These are phyloP conservation scores for Lophotriccus pileatus DNA, from an alignment of 2,797 vertebrate genomes.

Conservation along the genomic window DNA sequence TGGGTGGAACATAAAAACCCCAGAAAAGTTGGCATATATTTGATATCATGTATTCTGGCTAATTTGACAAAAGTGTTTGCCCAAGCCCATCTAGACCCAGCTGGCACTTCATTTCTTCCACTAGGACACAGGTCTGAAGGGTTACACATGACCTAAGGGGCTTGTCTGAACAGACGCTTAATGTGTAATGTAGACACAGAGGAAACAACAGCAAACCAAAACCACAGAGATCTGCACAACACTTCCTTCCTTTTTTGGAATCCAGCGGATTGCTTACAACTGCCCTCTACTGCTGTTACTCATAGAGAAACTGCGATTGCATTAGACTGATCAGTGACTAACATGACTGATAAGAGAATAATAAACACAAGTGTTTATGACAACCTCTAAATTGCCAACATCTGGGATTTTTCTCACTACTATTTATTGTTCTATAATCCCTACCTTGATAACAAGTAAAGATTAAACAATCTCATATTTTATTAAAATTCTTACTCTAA, in stretches of 20 bases:
- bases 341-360: not conserved
- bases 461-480: not conserved
- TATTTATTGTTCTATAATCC: not conserved
- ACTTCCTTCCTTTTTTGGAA: not conserved
- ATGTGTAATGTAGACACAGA: not conserved
- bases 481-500: not conserved
- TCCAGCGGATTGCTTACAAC: not conserved
- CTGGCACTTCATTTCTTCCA: not conserved
- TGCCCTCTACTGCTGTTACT: not conserved
- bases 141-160: not conserved
- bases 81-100: not conserved
- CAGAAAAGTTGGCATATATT: not conserved
- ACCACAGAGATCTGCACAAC: not conserved
- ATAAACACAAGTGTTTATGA: not conserved
- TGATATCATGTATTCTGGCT: not conserved
- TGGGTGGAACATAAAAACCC: not conserved
- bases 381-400: not conserved
- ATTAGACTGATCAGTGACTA: not conserved
- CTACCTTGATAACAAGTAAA: not conserved
- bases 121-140: not conserved
- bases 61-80: not conserved
- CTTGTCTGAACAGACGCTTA: not conserved
- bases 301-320: accelerated
- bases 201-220: not conserved
- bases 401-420: not conserved